phyloP scores from a whole-genome alignment of 1,140 invertebrate genomes.

The Psix sp. region DNA sequence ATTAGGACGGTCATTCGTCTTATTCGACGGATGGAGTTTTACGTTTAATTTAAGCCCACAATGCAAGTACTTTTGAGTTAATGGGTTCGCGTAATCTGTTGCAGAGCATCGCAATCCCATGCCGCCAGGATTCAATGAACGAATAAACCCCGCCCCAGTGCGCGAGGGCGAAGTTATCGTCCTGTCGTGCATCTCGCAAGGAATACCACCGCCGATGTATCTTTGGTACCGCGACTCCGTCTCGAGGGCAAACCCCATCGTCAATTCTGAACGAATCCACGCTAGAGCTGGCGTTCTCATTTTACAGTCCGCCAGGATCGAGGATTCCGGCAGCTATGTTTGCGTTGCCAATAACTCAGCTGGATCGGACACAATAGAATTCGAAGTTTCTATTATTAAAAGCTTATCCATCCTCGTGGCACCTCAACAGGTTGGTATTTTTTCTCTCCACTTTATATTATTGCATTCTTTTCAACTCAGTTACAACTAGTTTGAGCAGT shows the following conservation, averaged over 20 bases:
- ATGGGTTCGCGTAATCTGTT: conserved; percentile 56
- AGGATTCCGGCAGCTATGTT: conserved; percentile 89
- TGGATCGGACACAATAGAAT: conserved; percentile 88
- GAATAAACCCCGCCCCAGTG: conserved; percentile 74
- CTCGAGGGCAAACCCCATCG: conserved; percentile 68
- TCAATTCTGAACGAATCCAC: conserved; percentile 74
- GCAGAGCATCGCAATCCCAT: conserved; percentile 76
- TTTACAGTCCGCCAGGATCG: conserved; percentile 80
- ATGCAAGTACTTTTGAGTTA: conserved; percentile 35
- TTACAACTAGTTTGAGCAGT: neutral
- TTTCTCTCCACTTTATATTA: conserved; percentile 2
- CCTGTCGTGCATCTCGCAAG: conserved; percentile 77
- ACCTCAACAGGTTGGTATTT: conserved; percentile 77
- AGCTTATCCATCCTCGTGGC: conserved; percentile 72
- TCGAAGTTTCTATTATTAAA: conserved; percentile 83
- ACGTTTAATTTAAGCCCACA: conserved; percentile 47
- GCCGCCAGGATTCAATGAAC: conserved; percentile 76
- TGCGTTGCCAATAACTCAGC: conserved; percentile 93
- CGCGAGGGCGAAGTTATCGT: conserved; percentile 77
- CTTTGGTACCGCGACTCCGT: conserved; percentile 75
- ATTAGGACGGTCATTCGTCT: conserved; percentile 32
- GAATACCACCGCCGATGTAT: conserved; percentile 77
- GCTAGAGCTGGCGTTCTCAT: conserved; percentile 81
- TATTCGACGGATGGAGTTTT: conserved; percentile 23
- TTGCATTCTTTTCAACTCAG: conserved; percentile 1